Percentiles rank a stretch among this genome's conserved stretches.
Evolutionary conservation across 2,888 invertebrate genomes (phyloP).

Genomic region (Nematopogon swammerdamellus): DNA sequence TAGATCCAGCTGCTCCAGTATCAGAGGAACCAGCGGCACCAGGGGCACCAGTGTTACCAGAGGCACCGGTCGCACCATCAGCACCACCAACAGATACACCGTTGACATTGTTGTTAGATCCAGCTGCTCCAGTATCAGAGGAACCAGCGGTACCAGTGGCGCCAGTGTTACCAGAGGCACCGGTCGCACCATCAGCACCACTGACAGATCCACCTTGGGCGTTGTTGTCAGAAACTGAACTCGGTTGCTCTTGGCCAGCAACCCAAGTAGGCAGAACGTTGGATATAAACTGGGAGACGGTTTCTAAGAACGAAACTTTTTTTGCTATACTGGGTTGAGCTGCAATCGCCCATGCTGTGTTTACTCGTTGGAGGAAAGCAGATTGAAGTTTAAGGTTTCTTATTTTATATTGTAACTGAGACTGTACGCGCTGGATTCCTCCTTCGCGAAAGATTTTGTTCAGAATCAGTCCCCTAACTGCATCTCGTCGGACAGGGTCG

Average conservation of each 20-base stretch:
- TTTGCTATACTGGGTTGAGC: conserved; percentile 28
- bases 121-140: not conserved
- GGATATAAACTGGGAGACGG: conserved; percentile 27
- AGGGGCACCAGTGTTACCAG: not conserved
- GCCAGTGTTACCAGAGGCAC: not conserved
- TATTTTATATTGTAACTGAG: conserved; percentile 29
- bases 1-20: conserved; percentile 1
- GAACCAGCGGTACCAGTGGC: not conserved
- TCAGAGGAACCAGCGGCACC: not conserved
- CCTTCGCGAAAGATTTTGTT: conserved; percentile 26
- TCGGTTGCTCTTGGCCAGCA: not conserved
- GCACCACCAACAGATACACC: not conserved
- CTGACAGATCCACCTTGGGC: conserved; percentile 2
- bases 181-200: conserved; percentile 4
- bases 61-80: not conserved
- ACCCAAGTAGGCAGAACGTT: conserved; percentile 32
- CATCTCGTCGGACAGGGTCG: conserved; percentile 19
- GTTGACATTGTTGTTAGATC: too few species aligned
- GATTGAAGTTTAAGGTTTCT: conserved; percentile 35
- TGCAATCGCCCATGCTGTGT: conserved; percentile 24
- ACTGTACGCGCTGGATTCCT: conserved; percentile 26
- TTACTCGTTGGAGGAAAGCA: conserved; percentile 25
- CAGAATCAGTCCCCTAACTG: conserved; percentile 26
- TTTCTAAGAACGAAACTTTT: conserved; percentile 29
- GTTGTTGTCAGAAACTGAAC: too few species aligned